Base-by-base conservation (phyloP, 2,113 vertebrate genomes). In the Tapirus terrestris region DNA sequence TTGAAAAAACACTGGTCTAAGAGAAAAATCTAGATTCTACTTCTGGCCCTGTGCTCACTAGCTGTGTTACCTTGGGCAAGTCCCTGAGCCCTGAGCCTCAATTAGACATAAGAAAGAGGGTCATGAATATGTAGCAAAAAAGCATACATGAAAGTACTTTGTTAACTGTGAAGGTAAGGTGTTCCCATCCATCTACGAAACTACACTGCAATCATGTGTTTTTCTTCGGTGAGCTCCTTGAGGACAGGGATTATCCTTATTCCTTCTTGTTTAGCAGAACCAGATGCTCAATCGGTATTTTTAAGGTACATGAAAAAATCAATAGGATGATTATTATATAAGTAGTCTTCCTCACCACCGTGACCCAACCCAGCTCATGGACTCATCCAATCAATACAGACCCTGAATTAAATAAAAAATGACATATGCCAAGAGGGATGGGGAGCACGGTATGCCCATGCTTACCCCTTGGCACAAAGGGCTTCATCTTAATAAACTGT, bases 11-110 rank as follows among this genome's bases (percentile, higher is more conserved):
- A 45, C 11, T 27, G 25, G n/a, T 29, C 68, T n/a, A 25, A n/a
- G 39, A 81, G 88, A 94, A 88, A 96, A 75, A 31, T 91, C 53
- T 87, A 61, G 60, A 48, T 67, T 87, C 48, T 39, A 13, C 3
- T 43, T 65, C 68, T 53, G 39, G 25, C 21, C 60, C 65, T 45
- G 6, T 6, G 80, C 67, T 96, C 43, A 27, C 36, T 65, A 39
- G n/a, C 25, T 45, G 5, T 61, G 43, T 65, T 23, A 11, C 27
- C 27, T 10, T 21, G 12, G n/a, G 16, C 43, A 33, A 39, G 43
- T 43, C 68, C 36, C 45, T 3, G 48, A 31, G 58, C n/a, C 45
- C 48, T 9, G 65, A 58, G 8, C 70, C 79, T 81, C 89, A 48
- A 9, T 23, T 14, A 14, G 12, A 87, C 0, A 5, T 27, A 9